Evolutionary conservation across 2,113 vertebrate species (phyloP), one percentile per base, ranked within the genome.

Genomic region (Scolopax mira): DNA sequence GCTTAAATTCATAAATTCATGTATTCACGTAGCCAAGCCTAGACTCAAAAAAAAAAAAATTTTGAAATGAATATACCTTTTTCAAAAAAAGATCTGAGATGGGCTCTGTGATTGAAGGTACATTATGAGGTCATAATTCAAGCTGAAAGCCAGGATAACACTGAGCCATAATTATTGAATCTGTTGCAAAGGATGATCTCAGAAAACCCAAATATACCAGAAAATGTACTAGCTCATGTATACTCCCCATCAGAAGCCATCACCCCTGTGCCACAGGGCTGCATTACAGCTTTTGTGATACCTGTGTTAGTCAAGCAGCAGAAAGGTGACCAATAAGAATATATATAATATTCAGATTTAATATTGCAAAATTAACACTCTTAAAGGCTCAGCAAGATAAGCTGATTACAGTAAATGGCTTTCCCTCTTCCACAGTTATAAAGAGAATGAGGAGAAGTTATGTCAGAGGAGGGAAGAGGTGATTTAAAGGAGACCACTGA

Each of bases 311-410:
- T 79, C 52, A 81, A 79, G 65, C 44, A 78, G 44, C 61, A 0
- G 1, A 86, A 94, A 90, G 85, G 83, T 72, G 72, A 78, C 33
- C 61, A 23, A 3, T 64, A 90, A 83, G 44, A 85, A 52, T n/a
- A 27, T 24, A 42, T 33, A 87, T 11, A 86, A 72, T 42, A 82
- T 75, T 86, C 73, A 72, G 42, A 87, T 88, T 89, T 65, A 84
- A 77, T 82, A 72, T 18, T 62, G 28, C 77, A 93, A 96, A 92
- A 95, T 92, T 89, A 96, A 73, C 77, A 79, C 71, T 60, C 73
- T 78, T 78, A 75, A 90, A 95, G 72, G 72, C 77, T 89, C 84
- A 85, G 57, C 16, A 92, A 86, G 80, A 87, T 79, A 92, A 89
- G 42, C 46, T 82, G 77, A 82, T 94, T 87, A 90, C n/a, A 73